Evolutionary conservation across 2,888 invertebrate species (phyloP).

Genomic region (Oscheius sp.): DNA sequence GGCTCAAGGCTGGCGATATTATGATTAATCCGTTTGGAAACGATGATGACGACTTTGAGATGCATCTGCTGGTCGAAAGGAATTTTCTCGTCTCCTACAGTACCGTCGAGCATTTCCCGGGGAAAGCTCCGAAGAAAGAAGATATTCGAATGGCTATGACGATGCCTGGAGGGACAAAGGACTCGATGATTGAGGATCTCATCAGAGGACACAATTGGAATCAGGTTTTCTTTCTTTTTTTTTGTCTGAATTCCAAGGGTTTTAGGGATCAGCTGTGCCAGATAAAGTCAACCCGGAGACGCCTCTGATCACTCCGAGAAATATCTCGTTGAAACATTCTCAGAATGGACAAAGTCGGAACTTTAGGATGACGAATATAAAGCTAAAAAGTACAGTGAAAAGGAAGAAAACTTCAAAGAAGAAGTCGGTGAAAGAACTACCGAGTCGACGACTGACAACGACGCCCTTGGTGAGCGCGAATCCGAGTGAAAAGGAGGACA

Average conservation of each 20-base stretch:
- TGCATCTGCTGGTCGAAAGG: slow-evolving; percentile 52
- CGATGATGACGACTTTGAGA: slow-evolving; percentile 61
- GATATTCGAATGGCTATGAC: neutral
- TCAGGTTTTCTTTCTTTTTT: no score
- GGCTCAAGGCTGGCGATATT: slow-evolving; percentile 9
- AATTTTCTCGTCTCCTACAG: slow-evolving; percentile 25
- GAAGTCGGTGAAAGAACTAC: neutral
- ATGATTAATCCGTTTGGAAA: slow-evolving; percentile 60
- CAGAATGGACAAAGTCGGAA: no score
- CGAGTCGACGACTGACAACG: neutral
- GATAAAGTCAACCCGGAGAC: neutral
- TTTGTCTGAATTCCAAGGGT: no score
- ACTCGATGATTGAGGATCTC: neutral
- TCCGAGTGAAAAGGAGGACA: neutral
- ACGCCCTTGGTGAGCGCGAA: neutral
- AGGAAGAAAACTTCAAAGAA: no score
- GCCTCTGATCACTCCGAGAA: neutral
- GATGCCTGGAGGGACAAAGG: neutral
- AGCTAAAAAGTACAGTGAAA: no score
- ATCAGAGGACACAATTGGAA: neutral
- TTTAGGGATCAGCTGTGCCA: slow-evolving; percentile 11
- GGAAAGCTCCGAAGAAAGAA: neutral
- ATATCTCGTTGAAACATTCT: neutral
- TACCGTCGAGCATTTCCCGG: neutral
- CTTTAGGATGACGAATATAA: no score